Base-by-base conservation (phyloP, 2,888 invertebrate genomes). In the Pegoplata infirma region DNA sequence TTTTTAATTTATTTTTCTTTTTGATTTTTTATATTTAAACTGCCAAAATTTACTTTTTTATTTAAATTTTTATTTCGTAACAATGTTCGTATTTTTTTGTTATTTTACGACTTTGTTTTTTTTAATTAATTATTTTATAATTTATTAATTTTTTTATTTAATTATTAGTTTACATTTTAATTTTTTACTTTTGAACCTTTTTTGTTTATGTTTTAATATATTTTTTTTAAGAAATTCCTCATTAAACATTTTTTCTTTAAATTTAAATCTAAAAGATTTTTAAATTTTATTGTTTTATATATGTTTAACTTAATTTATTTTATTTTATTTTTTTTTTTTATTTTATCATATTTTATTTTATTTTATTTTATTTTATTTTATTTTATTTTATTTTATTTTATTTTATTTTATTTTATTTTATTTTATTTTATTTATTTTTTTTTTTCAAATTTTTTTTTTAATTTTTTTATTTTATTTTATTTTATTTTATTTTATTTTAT, bases 381-480 rank as follows among this genome's bases (percentile, higher is more conserved):
- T 25, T 25, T 21, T 55, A 7, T 55, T 55, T 21, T 23, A 14
- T 17, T 21, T 46, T 16, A 21, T 21, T 23, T 25, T 44, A 12
- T 19, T 25, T 59, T 40, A n/a, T 21, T 46, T 59, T 12, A 59
- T 21, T 59, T 59, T 44, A 59, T 44, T 40, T 46, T 17, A 17
- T 19, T 59, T 59, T 21, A 5, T 59, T 40, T 44, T 14, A 28
- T 55, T 55, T 28, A 14, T 36, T 36, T 56, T 56, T 16, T n/a
- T 46, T 23, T 28, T 12, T 5, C 8, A 23, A 40, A 23, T 44
- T 16, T 23, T 59, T 59, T 19, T 56, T 51, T n/a, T n/a, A 21
- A 51, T 16, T 53, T 53, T 53, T 53, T 28, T 21, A 36, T n/a
- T n/a, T 10, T 10, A 21, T 21, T 21, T 23, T 12, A 49, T 49